Percentiles rank a stretch among this genome's conserved stretches.
Evolutionary conservation across 2,113 vertebrate species (phyloP).

Genomic region (Oriolus oriolus): DNA sequence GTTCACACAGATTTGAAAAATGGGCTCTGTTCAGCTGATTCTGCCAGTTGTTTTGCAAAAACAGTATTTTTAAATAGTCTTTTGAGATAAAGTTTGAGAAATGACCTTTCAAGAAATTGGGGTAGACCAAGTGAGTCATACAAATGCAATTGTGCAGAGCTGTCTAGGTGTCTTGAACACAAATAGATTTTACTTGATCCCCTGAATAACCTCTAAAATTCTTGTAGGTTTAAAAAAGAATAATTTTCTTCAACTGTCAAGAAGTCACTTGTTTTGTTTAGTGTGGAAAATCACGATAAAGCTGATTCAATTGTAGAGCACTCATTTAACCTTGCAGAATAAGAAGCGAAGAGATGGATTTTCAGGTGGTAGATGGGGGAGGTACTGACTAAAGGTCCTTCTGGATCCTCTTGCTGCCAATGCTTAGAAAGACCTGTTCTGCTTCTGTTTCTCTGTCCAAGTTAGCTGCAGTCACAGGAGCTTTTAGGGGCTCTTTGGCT

Average conservation of each 20-base stretch:
- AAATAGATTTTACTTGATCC: not conserved
- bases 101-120: not conserved
- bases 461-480: not conserved
- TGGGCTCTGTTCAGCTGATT: not conserved
- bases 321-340: not conserved
- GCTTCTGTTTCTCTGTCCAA: not conserved
- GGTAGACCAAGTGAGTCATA: not conserved
- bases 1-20: not conserved
- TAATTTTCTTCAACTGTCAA: not conserved
- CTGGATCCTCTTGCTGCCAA: not conserved
- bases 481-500: not conserved
- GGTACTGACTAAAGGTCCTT: not conserved
- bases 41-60: not conserved
- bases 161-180: not conserved
- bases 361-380: not conserved
- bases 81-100: not conserved
- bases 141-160: not conserved
- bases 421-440: not conserved
- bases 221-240: not conserved
- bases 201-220: not conserved
- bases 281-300: not conserved
- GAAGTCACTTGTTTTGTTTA: not conserved
- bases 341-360: not conserved
- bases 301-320: not conserved
- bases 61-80: not conserved